Conservation (phyloP, 2,797 vertebrate genomes). For the Siniperca scherzeri region DNA sequence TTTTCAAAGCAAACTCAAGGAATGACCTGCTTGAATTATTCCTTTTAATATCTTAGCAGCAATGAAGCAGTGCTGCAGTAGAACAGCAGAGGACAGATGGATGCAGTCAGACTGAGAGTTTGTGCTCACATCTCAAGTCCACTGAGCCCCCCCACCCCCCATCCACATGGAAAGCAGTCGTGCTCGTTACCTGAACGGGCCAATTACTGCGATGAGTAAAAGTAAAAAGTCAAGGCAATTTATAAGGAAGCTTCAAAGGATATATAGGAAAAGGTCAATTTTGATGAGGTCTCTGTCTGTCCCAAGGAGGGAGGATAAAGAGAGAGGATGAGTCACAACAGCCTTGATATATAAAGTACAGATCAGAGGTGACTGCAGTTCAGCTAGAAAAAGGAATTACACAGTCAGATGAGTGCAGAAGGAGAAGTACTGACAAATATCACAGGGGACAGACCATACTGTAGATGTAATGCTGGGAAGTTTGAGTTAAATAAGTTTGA, state of each 20-base stretch:
- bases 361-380: conserved; percentile 67
- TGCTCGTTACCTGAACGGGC: conserved; percentile 72
- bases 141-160: background rate
- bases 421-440: conserved; percentile 27
- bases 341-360: conserved; percentile 72
- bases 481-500: conserved; percentile 58
- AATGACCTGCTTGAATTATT: conserved; percentile 61
- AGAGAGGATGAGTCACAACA: conserved; percentile 63
- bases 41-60: conserved; percentile 51
- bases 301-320: conserved; percentile 58
- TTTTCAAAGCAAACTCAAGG: conserved; percentile 45
- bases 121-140: conserved; percentile 40
- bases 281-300: conserved; percentile 73
- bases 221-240: conserved; percentile 80
- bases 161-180: conserved; percentile 24
- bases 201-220: conserved; percentile 73
- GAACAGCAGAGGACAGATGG: conserved; percentile 52
- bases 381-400: conserved; percentile 41
- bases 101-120: conserved; percentile 36
- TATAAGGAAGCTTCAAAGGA: conserved; percentile 77
- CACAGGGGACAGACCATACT: conserved; percentile 8
- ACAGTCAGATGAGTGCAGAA: conserved; percentile 38
- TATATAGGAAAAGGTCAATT: conserved; percentile 79
- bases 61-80: conserved; percentile 24
- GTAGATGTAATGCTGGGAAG: conserved; percentile 22